Evolutionary conservation across 2,797 vertebrate species (phyloP), one percentile per base, ranked within the genome.

Genomic region (Diceros bicornis): DNA sequence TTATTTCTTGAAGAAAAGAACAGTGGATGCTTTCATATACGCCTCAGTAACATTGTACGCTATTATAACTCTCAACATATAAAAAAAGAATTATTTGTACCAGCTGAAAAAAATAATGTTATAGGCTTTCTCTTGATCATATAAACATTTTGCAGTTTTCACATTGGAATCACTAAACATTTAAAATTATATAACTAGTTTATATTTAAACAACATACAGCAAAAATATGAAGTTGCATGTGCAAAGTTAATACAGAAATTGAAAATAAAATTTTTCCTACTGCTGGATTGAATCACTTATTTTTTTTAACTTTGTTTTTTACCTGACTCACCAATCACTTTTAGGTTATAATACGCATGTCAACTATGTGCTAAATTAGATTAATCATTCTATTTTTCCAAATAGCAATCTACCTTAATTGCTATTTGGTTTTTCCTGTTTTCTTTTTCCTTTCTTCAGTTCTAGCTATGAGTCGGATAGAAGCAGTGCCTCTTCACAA

Each of bases 331-430:
- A 79, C 17, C 92, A 32, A 27, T 69, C 41, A 62, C 23, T 55
- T 32, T 64, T 71, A 88, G 13, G 12, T 69, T 92, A 85, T 52
- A 96, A 57, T 88, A 34, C 11, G 23, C 81, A 5, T 41, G 32
- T 59, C 2, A 77, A 41, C 21, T 88, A 77, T 72, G 8, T 91
- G 55, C 8, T 66, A 91, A 90, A 88, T 93, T 95, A 64, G 20
- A 68, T 92, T 92, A 96, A 84, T 89, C 44, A 87, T 86, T 92
- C 32, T 87, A 16, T 75, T 91, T 94, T 95, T 94, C 34, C 25
- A 91, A 89, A 91, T 71, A 89, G 41, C 21, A 74, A 64, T 55
- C 11, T 81, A 55, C 17, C 4, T 89, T 88, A 83, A 87, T 92
- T 77, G 11, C 4, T 71, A 72, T 94, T 72, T 91, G 7, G 2